Evolutionary conservation across 2,113 vertebrate species (phyloP).

Genomic region (Capricornis sumatraensis): DNA sequence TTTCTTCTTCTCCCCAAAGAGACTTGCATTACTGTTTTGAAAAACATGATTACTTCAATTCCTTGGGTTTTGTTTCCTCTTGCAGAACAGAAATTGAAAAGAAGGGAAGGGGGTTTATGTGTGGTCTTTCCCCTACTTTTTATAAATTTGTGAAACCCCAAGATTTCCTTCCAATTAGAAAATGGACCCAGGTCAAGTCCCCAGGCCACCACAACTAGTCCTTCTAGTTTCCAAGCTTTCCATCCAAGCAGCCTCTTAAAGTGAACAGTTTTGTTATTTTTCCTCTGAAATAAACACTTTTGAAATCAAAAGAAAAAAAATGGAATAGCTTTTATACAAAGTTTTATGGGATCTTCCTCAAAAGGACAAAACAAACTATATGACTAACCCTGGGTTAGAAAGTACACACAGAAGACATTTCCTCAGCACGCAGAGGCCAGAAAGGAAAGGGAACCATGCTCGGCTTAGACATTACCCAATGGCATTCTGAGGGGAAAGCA

Average conservation of each 20-base stretch:
- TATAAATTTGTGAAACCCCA: neutral
- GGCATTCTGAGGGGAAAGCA: neutral
- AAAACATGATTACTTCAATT: neutral
- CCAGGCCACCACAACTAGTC: neutral
- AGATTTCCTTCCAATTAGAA: constrained; percentile 28
- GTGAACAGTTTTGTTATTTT: neutral
- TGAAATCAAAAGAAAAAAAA: neutral
- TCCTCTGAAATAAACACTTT: neutral
- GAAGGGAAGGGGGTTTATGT: neutral
- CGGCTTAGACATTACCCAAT: accelerated
- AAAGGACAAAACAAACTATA: neutral
- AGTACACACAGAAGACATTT: neutral
- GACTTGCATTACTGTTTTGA: neutral
- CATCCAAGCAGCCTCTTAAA: neutral
- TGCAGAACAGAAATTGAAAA: constrained; percentile 13
- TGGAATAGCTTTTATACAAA: neutral
- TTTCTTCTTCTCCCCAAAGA: neutral
- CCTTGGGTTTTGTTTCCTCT: neutral
- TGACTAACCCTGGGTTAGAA: neutral
- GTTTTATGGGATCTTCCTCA: neutral
- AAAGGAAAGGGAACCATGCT: neutral
- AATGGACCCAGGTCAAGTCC: neutral
- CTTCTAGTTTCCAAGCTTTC: neutral
- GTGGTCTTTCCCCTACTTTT: neutral
- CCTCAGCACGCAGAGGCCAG: neutral